Base-by-base conservation (phyloP, 2,888 invertebrate species). In the Eremobia ochroleuca region DNA sequence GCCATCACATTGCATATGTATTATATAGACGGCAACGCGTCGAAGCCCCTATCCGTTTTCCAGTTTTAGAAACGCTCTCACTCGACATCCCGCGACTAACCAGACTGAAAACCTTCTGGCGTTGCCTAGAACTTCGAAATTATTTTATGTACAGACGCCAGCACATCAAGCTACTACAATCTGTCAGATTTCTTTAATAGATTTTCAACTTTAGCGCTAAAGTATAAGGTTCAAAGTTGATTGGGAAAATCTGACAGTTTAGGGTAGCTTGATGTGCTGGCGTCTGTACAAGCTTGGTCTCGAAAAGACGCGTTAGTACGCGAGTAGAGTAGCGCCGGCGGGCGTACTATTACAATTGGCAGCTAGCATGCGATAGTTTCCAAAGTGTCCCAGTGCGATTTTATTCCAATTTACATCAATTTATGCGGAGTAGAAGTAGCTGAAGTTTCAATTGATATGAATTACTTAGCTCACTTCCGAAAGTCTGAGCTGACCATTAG, bases 401-500 rank as follows among this genome's bases (percentile, higher is more conserved):
- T 74, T 49, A 49, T 49, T 61, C 1, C 34, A 74, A 46, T 43
- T 31, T 52, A 46, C 21, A 64, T 34, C 28, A 25, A 65, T 55
- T n/a, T 61, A 2, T 31, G 1, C 43, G 37, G 43, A n/a, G 62
- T 62, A 46, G 58, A 77, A 62, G 61, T 40, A 58, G n/a, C 73
- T 58, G 28, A 46, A 55, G 31, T 64, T 55, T 49, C 25, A 43
- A 65, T 49, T 34, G 34, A 46, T 55, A 31, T 34, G 25, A 58
- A 52, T 62, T 9, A 79, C 28, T 52, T 28, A 43, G 31, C 4
- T 61, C 1, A 43, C 18, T 62, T 62, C 61, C 15, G 8, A 65
- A 65, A 49, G 21, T 59, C 65, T 52, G 31, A 58, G 46, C 52
- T 31, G 31, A 28, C 37, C 46, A 58, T 73, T 62, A 28, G n/a